These are phyloP conservation scores for Triplophysa tibetana DNA, from an alignment of 2,113 vertebrate genomes.

Conservation along the genomic window DNA sequence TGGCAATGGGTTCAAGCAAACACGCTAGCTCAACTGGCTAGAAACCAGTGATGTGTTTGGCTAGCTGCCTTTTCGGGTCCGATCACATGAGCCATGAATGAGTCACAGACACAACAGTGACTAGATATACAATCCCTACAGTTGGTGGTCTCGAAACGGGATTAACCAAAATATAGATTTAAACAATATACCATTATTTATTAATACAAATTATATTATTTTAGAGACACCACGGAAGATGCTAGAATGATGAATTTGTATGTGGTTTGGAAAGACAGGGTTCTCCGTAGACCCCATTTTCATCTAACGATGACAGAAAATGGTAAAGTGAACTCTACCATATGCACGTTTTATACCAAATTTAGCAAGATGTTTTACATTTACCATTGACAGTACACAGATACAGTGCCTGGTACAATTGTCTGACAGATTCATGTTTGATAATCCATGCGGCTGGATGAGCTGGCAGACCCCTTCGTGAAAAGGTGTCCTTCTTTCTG, in stretches of 20 bases:
- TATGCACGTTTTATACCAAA: constrained; percentile 17
- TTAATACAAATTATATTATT: constrained; percentile 5
- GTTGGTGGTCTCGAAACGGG: constrained; percentile 11
- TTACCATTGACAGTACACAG: background rate
- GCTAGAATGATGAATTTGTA: constrained; percentile 28
- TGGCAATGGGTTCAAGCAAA: constrained; percentile 51
- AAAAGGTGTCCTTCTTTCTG: background rate
- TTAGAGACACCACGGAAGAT: constrained; percentile 51
- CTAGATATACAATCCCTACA: background rate
- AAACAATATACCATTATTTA: constrained; percentile 42
- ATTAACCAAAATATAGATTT: constrained; percentile 47
- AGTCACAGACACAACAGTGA: constrained; percentile 49
- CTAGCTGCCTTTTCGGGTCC: background rate
- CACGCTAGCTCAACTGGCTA: background rate
- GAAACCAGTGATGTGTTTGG: background rate
- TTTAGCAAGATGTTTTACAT: constrained; percentile 5
- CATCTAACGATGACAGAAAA: background rate
- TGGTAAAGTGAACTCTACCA: background rate
- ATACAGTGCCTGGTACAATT: constrained; percentile 10
- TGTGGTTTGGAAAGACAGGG: constrained; percentile 16
- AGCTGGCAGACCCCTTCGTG: background rate
- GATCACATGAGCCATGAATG: constrained; percentile 53
- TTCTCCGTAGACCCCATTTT: constrained; percentile 51
- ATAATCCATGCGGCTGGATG: background rate
- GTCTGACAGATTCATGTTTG: background rate